Evolutionary conservation across 2,888 invertebrate genomes (phyloP), one percentile per base, ranked within the genome.

Genomic region (Hemicrepidius hirtus): DNA sequence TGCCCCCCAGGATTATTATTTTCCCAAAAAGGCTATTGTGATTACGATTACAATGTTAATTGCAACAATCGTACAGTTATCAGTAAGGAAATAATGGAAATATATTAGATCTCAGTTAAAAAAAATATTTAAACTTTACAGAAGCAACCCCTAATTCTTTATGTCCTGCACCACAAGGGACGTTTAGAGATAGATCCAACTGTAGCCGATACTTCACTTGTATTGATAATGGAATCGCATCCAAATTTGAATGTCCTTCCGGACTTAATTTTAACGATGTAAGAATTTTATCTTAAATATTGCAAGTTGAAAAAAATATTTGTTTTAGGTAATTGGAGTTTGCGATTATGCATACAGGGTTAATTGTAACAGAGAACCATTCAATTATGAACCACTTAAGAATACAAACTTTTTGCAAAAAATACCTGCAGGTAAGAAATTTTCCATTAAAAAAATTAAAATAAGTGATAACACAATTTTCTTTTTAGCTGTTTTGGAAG

Each of bases 201-300:
- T 93, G 93, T 81, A 90, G 89, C 72, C 90, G 90, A 82, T 93
- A 92, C 87, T 92, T 89, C 85, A 88, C 91, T 41, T 93, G 93
- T 80, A 88, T 90, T 10, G 74, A 72, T 9, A 73, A 79, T 44
- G 79, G 77, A 73, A 68, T 79, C 84, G 87, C 82, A 85, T 90
- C 72, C 84, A 89, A 87, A 83, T 92, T 92, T 85, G 86, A 87
- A 76, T 93, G 93, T 80, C 92, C 92, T 3, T 88, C 86, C 41
- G 91, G 91, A 75, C 88, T 84, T 53, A 79, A 78, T 68, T 85
- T 80, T 75, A 82, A 83, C 79, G 83, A 84, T 74, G 84, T 84
- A 80, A 24, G 57, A 18, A 1, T 18, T 18, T 21, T 1, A 4
- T 12, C 3, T 21, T 4, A 35, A n/a, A n/a, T n/a, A n/a, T n/a